phyloP scores from a whole-genome alignment of 92 coral and sea anemone genomes.

The Epizoanthus illoricatus region DNA sequence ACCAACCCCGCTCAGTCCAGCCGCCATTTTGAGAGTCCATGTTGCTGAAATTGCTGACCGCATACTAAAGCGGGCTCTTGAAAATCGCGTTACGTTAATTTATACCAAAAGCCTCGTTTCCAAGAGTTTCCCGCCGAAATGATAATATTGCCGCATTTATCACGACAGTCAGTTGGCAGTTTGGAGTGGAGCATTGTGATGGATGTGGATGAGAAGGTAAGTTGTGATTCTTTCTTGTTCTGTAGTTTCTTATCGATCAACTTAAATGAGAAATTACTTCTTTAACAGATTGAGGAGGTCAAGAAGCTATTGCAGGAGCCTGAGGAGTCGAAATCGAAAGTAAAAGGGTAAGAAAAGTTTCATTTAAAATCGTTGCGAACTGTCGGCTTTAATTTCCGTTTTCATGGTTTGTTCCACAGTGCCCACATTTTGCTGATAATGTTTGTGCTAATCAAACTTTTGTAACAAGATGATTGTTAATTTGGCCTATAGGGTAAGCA shows the following conservation, averaged over 20 bases:
- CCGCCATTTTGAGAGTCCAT: conserved; percentile 7
- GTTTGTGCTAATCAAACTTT: conserved; percentile 21
- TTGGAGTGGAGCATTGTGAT: not conserved
- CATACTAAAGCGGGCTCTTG: conserved; percentile 28
- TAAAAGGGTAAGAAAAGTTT: conserved; percentile 21
- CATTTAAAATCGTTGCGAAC: not conserved
- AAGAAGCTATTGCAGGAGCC: conserved; percentile 20
- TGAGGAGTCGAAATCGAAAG: conserved; percentile 11
- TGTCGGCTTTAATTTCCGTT: not conserved
- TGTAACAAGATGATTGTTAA: not conserved
- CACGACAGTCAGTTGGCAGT: too few species aligned
- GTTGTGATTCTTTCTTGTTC: conserved; percentile 4
- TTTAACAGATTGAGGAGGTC: conserved; percentile 21
- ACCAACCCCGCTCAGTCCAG: too few species aligned
- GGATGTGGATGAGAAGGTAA: conserved; percentile 26
- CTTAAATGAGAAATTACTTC: conserved; percentile 17
- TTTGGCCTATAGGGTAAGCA: too few species aligned
- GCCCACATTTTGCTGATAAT: conserved; percentile 11
- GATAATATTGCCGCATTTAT: not conserved
- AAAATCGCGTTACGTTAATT: conserved; percentile 2
- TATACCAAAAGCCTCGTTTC: conserved; percentile 14
- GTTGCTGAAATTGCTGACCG: conserved; percentile 16
- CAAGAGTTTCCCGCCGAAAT: conserved; percentile 28
- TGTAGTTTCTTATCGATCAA: not conserved
- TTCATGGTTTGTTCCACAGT: conserved; percentile 11